Percentiles rank a stretch among this genome's conserved stretches.
Conservation (phyloP, 2,888 invertebrate species). For the Limnephilus rhombicus region DNA sequence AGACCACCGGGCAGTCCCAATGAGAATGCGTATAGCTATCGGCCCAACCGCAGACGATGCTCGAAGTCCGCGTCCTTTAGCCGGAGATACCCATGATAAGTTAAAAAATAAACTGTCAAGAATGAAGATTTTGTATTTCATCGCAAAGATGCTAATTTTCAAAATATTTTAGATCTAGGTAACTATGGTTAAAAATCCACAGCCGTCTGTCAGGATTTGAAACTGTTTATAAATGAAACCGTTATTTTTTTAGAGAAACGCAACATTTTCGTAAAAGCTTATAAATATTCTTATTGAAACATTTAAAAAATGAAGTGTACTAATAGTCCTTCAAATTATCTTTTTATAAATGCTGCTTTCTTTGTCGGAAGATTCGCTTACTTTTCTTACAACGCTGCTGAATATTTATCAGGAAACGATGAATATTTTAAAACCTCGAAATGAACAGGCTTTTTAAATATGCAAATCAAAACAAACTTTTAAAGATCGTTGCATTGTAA, state of each 20-base stretch:
- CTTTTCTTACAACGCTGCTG: neutral
- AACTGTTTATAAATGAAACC: no score
- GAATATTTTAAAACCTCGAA: constrained; percentile 20
- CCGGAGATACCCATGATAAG: no score
- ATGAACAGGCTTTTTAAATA: neutral
- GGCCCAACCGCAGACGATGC: no score
- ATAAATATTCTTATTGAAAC: neutral
- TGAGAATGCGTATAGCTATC: no score
- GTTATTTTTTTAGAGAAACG: neutral
- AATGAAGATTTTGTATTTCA: no score
- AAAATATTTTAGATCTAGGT: no score
- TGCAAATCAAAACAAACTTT: neutral
- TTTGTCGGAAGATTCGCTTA: neutral
- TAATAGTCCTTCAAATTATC: neutral
- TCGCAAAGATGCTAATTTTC: no score
- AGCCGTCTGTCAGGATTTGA: no score
- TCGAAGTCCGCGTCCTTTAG: no score
- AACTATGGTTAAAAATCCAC: no score
- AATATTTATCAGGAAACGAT: constrained; percentile 28
- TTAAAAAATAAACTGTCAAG: no score
- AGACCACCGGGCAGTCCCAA: no score
- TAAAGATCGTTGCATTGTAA: neutral
- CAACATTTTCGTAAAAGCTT: neutral
- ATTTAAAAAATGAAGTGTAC: neutral
- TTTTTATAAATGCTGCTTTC: neutral